These are phyloP conservation scores for Pseudomyrmex concolor DNA, from an alignment of 1,140 invertebrate species.

Conservation along the genomic window DNA sequence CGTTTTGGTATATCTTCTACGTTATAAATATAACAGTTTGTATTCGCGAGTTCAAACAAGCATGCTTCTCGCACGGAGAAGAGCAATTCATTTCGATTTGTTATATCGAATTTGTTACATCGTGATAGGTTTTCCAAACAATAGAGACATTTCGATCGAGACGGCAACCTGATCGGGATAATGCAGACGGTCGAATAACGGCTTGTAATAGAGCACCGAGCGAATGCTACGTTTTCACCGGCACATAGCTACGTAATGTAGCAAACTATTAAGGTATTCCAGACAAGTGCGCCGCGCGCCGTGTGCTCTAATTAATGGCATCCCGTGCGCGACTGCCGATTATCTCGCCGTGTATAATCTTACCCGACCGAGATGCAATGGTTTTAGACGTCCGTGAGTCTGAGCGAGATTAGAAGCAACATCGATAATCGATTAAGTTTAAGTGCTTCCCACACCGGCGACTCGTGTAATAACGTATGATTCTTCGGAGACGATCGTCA, in stretches of 20 bases:
- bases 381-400: conserved; percentile 45
- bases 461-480: conserved; percentile 68
- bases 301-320: conserved; percentile 68
- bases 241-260: conserved; percentile 59
- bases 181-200: conserved; percentile 3
- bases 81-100: neutral
- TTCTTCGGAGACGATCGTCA: conserved; percentile 56
- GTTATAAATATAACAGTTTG: neutral
- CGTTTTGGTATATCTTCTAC: too few species aligned
- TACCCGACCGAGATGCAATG: conserved; percentile 30
- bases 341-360: conserved; percentile 69
- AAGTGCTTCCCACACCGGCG: conserved; percentile 58
- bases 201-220: conserved; percentile 41
- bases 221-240: conserved; percentile 52
- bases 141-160: neutral
- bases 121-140: neutral
- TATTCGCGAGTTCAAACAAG: neutral
- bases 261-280: conserved; percentile 69
- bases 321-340: conserved; percentile 53
- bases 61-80: neutral
- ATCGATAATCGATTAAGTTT: conserved; percentile 73
- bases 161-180: neutral
- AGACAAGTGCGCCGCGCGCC: conserved; percentile 37
- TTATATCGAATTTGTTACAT: neutral
- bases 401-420: conserved; percentile 67